Evolutionary conservation across 2,888 invertebrate species (phyloP), one percentile per base, ranked within the genome.

Genomic region (Apomyelois bistriatella): DNA sequence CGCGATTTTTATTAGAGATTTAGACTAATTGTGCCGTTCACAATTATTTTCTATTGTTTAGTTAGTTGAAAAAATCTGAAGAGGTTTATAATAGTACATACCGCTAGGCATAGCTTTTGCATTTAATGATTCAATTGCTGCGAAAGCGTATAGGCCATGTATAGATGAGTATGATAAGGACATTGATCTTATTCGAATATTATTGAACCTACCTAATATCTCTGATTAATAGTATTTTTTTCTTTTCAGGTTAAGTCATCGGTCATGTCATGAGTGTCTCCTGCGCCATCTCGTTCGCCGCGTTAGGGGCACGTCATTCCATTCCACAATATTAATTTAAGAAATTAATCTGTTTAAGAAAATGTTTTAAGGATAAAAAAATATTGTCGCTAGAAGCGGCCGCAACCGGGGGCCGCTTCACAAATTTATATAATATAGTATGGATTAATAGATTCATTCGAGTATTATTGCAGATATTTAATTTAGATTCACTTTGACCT

Each of bases 251-350:
- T 86, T 89, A 90, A 90, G 90, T 84, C 82, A 85, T 82, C 87
- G 87, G 85, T 81, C 79, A 85, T 79, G 85, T 81, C 79, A 85
- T 79, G 87, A 78, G 79, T 75, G 82, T 73, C 80, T 81, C 74
- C 79, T 64, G 79, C 78, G 76, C 74, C 59, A 3, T 68, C 72
- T 66, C 70, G 71, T 71, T 74, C 79, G 76, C 79, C 76, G 81
- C 84, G 85, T 82, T 64, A 83, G 84, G 85, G 86, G 78, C 82
- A 79, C 81, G 78, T 85, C 86, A 82, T 88, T 90, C 85, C 90
- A 91, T 91, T 90, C 89, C 90, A 90, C 88, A 82, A 78, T 72
- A 78, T 82, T 88, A 87, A 86, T 84, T 81, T 89, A 89, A 88
- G 88, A 76, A 80, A 84, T 67, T 80, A 84, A 82, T 83, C 82